Evolutionary conservation across 2,888 invertebrate genomes (phyloP), one percentile per base, ranked within the genome.

Genomic region (Tortricodes alternella): DNA sequence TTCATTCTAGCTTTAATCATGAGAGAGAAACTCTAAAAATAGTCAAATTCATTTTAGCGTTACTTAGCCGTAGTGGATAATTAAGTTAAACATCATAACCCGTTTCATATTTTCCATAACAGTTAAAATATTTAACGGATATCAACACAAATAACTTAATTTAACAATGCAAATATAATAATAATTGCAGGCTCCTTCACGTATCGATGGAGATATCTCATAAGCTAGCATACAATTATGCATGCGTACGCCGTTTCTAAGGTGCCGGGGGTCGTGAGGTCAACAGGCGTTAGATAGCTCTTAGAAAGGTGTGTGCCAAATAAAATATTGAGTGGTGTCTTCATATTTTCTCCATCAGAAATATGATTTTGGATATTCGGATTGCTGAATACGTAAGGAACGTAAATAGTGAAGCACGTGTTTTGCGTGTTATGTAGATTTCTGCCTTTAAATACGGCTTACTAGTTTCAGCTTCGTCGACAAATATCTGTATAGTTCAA

Each of bases 231-330:
- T 68, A 67, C 73, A 76, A 83, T 83, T 81, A 78, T 79, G 78
- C 76, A 82, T 80, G 78, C 79, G 79, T 78, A 78, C 76, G 78
- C 69, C 73, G 77, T 79, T 76, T 72, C 65, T 71, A 62, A 75
- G 74, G 74, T 74, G 74, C 71, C 69, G 73, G 70, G 73, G 82
- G 80, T 83, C 79, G 71, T 34, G 68, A 70, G 84, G 84, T 84
- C 85, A 85, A 80, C 75, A 76, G 75, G 77, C 79, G 74, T 73
- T 68, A 72, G 80, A 77, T 78, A 76, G 72, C 78, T 79, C 67
- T 64, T 70, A 73, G 69, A 67, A 63, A 67, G 66, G 46, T 43
- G 74, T 73, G 69, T 62, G 68, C 62, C 73, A 74, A 73, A 76
- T 77, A 78, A 78, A 76, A 76, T 77, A 79, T 77, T 74, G 73